Base-by-base conservation (phyloP, 1,140 invertebrate genomes). In the Drosophila sucinea region DNA sequence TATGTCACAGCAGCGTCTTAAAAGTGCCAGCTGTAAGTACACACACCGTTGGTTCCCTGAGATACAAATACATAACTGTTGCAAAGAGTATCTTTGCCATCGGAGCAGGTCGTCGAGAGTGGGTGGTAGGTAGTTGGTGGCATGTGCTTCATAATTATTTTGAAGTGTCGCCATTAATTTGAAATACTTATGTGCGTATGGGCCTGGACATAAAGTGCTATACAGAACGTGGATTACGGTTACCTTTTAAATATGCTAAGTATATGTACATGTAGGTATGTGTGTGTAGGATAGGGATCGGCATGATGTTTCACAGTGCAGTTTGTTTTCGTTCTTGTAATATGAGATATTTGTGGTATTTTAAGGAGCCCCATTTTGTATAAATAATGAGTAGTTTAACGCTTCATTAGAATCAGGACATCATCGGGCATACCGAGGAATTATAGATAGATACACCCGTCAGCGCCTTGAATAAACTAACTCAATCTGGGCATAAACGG, bases 1-100 rank as follows among this genome's bases (percentile, higher is more conserved):
- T 90, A 90, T 89, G 84, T 89, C 86, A 89, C 70, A 77, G 58
- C 85, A 89, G 78, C 84, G 90, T 89, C 84, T 81, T 90, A 89
- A 89, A 89, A 89, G 81, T 89, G 84, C 80, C 84, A 89, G 68
- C 87, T 77, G 77, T 82, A 81, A 84, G 80, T 72, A 84, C 73
- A 70, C 68, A 77, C 70, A 80, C 73, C 73, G 74, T 80, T 80
- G 73, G 63, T 70, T 80, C 41, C 44, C 70, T 63, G 66, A 77
- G 74, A 73, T 80, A 80, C 76, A 71, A 66, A 70, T 17, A 54
- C 35, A 54, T 3, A 41, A 41, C 11, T 41, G 40, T 3, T 41
- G 1, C 40, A 30, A 2, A 17, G 44, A 51, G 23, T 27, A 51
- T 25, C 44, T 51, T 27, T 51, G 44, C 3, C 25, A 27, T 27